Evolutionary conservation across 2,797 vertebrate genomes (phyloP).

Genomic region (Anabas testudineus): DNA sequence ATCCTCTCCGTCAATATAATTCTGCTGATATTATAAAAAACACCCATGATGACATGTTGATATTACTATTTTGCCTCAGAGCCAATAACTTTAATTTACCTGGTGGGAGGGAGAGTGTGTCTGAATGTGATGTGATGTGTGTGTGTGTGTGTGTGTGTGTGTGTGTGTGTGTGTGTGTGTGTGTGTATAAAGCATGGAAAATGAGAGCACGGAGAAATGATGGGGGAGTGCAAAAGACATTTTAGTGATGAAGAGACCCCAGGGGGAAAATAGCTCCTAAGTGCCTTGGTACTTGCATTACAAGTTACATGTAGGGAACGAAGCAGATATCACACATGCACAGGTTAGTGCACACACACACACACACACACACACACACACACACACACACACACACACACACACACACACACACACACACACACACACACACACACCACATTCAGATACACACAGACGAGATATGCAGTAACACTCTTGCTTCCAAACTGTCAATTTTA

Average conservation of each 20-base stretch:
- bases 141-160: background rate
- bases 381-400: background rate
- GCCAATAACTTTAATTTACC: slow-evolving; percentile 74
- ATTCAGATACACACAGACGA: background rate
- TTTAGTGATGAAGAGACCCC: slow-evolving; percentile 69
- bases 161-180: slow-evolving; percentile 4
- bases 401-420: background rate
- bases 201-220: slow-evolving; percentile 54
- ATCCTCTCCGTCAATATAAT: slow-evolving; percentile 75
- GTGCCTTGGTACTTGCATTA: slow-evolving; percentile 66
- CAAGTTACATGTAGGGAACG: slow-evolving; percentile 55
- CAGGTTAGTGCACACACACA: slow-evolving; percentile 4
- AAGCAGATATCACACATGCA: slow-evolving; percentile 34
- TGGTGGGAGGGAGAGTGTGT: slow-evolving; percentile 49
- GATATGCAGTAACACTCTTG: slow-evolving; percentile 30
- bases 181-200: slow-evolving; percentile 23
- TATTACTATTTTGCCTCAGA: slow-evolving; percentile 70
- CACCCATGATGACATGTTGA: slow-evolving; percentile 68
- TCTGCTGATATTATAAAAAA: slow-evolving; percentile 73
- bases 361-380: background rate
- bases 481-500: slow-evolving; percentile 41
- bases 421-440: background rate
- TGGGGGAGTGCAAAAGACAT: slow-evolving; percentile 62
- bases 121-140: no score
- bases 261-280: slow-evolving; percentile 60